These are phyloP conservation scores for Microtus richardsoni DNA, from an alignment of 2,113 vertebrate species.

Conservation along the genomic window DNA sequence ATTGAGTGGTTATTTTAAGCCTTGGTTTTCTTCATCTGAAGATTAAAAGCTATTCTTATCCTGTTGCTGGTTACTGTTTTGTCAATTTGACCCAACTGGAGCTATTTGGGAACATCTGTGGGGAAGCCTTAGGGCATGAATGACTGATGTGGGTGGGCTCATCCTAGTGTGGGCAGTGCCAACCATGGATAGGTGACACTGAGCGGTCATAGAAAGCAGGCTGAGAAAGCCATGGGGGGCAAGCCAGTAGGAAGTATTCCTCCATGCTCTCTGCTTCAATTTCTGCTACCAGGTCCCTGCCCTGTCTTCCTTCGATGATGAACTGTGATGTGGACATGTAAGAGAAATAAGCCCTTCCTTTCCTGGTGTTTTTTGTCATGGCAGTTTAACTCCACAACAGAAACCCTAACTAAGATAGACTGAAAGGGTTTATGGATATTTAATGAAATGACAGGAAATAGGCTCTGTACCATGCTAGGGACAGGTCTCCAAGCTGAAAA, in stretches of 20 bases:
- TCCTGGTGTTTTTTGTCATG: background rate
- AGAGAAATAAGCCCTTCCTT: background rate
- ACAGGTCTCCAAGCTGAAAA: background rate
- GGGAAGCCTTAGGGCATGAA: background rate
- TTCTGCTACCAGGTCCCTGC: background rate
- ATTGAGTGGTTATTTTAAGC: fast-evolving
- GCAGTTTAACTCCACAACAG: background rate
- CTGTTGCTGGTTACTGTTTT: background rate
- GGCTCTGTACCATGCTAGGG: no score
- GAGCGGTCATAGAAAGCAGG: background rate
- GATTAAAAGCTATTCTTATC: background rate
- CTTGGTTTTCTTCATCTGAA: background rate
- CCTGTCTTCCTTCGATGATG: background rate
- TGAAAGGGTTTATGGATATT: background rate
- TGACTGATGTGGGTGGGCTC: background rate
- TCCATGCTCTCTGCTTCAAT: background rate
- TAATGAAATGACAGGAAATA: background rate
- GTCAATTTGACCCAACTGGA: background rate
- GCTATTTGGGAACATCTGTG: background rate
- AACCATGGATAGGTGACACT: background rate
- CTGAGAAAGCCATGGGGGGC: background rate
- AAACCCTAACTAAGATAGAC: background rate
- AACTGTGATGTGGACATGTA: background rate
- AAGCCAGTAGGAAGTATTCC: background rate
- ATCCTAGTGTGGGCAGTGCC: background rate